A percentile compares a stretch with the other conserved stretches of the same genome.
These are phyloP conservation scores for Electrona antarctica DNA, from an alignment of 2,113 vertebrate genomes.

Conservation along the genomic window DNA sequence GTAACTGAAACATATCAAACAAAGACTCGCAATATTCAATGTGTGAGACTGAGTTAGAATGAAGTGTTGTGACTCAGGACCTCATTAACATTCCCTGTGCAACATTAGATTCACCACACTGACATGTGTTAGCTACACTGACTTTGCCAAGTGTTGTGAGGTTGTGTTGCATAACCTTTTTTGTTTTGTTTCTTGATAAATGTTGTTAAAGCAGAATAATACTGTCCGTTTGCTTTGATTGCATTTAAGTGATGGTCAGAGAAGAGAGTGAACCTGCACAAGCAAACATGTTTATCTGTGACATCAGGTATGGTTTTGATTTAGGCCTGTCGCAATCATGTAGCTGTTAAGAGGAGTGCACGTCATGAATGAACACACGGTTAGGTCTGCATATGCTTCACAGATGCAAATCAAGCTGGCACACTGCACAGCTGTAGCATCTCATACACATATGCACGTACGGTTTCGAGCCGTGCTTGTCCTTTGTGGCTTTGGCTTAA, in stretches of 20 bases:
- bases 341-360: background rate
- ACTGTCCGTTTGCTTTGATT: background rate
- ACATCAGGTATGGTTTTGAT: constrained; percentile 4
- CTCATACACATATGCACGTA: constrained; percentile 1
- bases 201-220: background rate
- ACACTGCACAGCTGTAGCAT: background rate
- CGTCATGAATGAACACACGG: background rate
- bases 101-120: constrained; percentile 26
- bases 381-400: background rate
- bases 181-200: constrained; percentile 12
- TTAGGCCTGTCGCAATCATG: constrained; percentile 8
- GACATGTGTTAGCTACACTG: background rate
- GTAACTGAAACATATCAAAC: constrained; percentile 17
- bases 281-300: background rate
- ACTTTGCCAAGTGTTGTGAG: constrained; percentile 14
- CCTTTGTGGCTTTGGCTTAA: constrained; percentile 20
- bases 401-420: constrained; percentile 18
- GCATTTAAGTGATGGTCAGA: constrained; percentile 1
- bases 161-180: background rate
- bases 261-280: background rate
- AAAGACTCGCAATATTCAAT: constrained; percentile 5
- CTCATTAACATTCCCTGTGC: constrained; percentile 59
- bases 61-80: constrained; percentile 25
- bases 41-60: constrained; percentile 36
- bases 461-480: constrained; percentile 23